Conservation (phyloP, 2,113 vertebrate species). For the Spea multiplicata region DNA sequence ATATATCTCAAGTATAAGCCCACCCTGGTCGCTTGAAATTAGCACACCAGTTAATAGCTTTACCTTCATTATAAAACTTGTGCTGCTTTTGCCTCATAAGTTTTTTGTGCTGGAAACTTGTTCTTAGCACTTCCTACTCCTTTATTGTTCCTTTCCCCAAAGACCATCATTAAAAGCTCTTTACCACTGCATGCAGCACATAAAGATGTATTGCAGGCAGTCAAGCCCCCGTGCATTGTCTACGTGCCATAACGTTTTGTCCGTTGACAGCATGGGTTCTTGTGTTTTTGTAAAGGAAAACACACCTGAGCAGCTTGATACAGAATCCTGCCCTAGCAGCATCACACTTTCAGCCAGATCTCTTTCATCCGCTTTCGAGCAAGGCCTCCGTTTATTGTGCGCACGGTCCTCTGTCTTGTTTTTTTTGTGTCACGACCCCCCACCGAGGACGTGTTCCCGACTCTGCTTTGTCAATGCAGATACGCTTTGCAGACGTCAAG, state of each 20-base stretch:
- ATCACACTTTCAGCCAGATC: constrained; percentile 17
- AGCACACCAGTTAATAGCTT: neutral
- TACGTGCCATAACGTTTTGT: constrained; percentile 8
- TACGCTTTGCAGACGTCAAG: constrained; percentile 16
- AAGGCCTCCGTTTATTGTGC: constrained; percentile 18
- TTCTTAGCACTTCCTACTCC: neutral
- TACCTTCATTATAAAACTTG: neutral
- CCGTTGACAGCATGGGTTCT: constrained; percentile 11
- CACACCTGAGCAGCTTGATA: constrained; percentile 25
- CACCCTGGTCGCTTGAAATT: neutral
- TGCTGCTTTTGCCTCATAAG: neutral
- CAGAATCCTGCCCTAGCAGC: constrained; percentile 19
- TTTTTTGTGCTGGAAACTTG: neutral
- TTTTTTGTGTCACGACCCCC: constrained; percentile 12
- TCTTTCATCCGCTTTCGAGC: constrained; percentile 23
- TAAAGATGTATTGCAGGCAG: constrained; percentile 5
- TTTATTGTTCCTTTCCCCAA: constrained; percentile 10
- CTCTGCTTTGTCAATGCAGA: constrained; percentile 27
- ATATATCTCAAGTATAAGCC: no score
- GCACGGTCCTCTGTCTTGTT: constrained; percentile 26
- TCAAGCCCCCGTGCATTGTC: constrained; percentile 10
- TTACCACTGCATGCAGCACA: constrained; percentile 12
- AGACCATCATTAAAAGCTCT: constrained; percentile 19
- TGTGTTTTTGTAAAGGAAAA: constrained; percentile 22
- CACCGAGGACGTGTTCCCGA: constrained; percentile 25